Conservation (phyloP, 2,113 vertebrate genomes). For the Etia nguti region DNA sequence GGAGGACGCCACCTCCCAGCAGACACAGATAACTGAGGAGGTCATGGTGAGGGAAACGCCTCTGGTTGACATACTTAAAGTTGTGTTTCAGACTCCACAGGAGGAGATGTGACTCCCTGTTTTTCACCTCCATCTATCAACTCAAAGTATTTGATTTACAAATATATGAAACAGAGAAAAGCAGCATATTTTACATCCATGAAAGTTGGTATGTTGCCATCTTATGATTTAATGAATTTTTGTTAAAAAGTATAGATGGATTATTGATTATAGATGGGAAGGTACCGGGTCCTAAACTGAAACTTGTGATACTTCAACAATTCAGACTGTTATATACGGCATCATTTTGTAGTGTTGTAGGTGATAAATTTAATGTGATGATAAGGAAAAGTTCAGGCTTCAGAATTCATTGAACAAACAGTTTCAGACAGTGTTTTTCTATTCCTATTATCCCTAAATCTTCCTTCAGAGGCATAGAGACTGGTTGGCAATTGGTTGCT, state of each 20-base stretch:
- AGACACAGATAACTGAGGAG: slow-evolving; percentile 61
- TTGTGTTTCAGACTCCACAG: not conserved
- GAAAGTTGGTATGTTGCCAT: not conserved
- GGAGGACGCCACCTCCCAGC: slow-evolving; percentile 41
- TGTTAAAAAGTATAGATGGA: not conserved
- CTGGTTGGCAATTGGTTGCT: not conserved
- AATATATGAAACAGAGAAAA: not conserved
- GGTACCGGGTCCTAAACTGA: not conserved
- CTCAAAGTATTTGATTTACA: not conserved
- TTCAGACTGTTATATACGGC: not conserved
- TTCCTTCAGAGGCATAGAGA: not conserved
- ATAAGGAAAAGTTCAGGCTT: not conserved
- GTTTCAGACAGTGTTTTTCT: not conserved
- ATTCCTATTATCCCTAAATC: not conserved
- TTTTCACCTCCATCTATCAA: not conserved
- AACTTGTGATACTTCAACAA: not conserved
- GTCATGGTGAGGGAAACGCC: slow-evolving; percentile 79
- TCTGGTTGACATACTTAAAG: not conserved
- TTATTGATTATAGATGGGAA: not conserved
- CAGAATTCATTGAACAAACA: not conserved
- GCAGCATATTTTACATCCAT: not conserved
- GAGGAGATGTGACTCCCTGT: not conserved
- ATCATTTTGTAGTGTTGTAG: not conserved
- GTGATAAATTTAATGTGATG: not conserved
- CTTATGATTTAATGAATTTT: not conserved